These are phyloP conservation scores for Fregetta grallaria DNA, from an alignment of 2,113 vertebrate species.

Conservation along the genomic window DNA sequence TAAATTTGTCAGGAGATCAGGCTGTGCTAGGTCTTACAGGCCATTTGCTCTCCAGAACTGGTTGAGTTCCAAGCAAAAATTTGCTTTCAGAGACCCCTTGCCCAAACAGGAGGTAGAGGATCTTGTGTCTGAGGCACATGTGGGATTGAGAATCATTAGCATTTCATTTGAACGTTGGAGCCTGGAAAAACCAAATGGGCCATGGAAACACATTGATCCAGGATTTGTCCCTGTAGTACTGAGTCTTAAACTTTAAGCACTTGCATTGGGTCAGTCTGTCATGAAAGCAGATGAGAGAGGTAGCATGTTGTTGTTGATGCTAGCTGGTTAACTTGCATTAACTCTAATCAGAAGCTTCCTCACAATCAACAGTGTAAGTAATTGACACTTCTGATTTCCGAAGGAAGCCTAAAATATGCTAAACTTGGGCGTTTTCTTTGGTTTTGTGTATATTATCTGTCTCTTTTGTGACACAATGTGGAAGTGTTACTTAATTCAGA, in stretches of 20 bases:
- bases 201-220: not conserved
- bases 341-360: not conserved
- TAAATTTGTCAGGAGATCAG: conserved; percentile 7
- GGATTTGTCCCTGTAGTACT: not conserved
- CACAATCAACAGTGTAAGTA: not conserved
- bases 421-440: not conserved
- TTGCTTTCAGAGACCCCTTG: not conserved
- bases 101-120: not conserved
- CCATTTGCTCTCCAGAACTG: conserved; percentile 27
- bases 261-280: not conserved
- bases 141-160: not conserved
- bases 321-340: not conserved
- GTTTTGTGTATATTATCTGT: not conserved
- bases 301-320: not conserved
- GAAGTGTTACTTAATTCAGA: conserved; percentile 3
- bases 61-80: conserved; percentile 11
- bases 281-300: not conserved
- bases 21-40: not conserved
- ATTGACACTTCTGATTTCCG: not conserved
- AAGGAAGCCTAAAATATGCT: conserved; percentile 30
- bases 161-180: not conserved
- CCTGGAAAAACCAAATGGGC: not conserved
- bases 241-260: not conserved
- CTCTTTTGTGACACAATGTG: not conserved
- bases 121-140: not conserved